Base-by-base conservation (phyloP, 2,113 vertebrate species). In the Scomber japonicus region DNA sequence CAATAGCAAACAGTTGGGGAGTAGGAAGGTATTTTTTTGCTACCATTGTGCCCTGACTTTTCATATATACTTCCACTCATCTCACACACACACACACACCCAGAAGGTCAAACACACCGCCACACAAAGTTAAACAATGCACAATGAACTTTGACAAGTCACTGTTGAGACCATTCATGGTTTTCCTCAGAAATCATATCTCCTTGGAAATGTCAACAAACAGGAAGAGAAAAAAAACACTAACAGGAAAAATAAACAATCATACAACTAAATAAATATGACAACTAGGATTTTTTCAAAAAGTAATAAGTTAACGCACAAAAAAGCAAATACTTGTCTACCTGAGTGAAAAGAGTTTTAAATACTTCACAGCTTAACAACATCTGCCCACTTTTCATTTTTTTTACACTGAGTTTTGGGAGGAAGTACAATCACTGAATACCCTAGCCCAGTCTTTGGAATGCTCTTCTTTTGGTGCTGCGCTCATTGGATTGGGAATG, bases 281-380 rank as follows among this genome's bases (percentile, higher is more conserved):
- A 77, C 1, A 10, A 77, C 30, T 80, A 77, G 76, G 82, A 66
- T 67, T 15, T 51, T 13, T 8, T 14, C 68, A 77, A 45, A 82
- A 75, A 35, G 61, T 54, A 94, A 93, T 92, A 93, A 93, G 84
- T 94, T 93, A 93, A 93, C 89, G 89, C 82, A 90, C 72, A 80
- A 71, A 79, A 85, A 89, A 81, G 71, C 72, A 80, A 88, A 86
- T 62, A 62, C 40, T 72, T 51, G 5, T 87, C 90, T 90, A 91
- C 93, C 92, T 92, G 93, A 94, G 91, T 89, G 62, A 84, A 90
- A 87, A 73, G 17, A 83, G 35, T 89, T 82, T 69, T 55, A 81
- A 85, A 87, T 74, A 90, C 11, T 88, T 94, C 90, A 94, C 91
- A 93, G 91, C 66, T 92, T 86, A 44, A 56, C 9, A 63, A 64